These are phyloP conservation scores for Notodonta dromedarius DNA, from an alignment of 2,888 invertebrate genomes.

Conservation along the genomic window DNA sequence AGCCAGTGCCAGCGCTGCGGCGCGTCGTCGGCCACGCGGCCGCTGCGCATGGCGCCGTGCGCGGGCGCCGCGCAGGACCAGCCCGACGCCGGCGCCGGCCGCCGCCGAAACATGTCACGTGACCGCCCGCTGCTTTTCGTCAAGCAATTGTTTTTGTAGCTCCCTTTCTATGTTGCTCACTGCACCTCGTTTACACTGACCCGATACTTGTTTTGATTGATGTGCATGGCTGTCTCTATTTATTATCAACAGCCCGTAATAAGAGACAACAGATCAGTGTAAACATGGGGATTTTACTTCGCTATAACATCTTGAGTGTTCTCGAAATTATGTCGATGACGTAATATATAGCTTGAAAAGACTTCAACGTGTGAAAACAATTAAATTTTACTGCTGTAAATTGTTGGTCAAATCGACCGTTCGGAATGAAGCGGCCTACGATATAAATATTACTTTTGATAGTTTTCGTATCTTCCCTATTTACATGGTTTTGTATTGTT, in stretches of 20 bases:
- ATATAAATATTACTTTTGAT: conserved; percentile 37
- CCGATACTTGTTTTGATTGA: no score
- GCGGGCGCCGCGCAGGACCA: conserved; percentile 53
- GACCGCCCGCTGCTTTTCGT: conserved; percentile 73
- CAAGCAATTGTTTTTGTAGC: conserved; percentile 66
- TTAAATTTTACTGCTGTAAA: neutral
- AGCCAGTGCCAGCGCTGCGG: conserved; percentile 65
- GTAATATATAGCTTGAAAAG: neutral
- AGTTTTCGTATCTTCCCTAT: conserved; percentile 48
- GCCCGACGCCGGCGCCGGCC: conserved; percentile 33
- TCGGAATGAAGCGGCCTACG: conserved; percentile 30
- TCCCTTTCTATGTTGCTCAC: neutral
- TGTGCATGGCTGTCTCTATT: no score
- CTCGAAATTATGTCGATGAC: neutral
- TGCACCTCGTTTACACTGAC: no score
- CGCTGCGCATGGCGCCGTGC: conserved; percentile 66
- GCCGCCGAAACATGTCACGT: conserved; percentile 61
- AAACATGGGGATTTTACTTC: no score
- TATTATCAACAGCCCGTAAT: no score
- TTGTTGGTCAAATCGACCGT: conserved; percentile 8
- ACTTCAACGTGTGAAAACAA: neutral
- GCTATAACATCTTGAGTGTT: neutral
- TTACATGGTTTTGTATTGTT: conserved; percentile 40
- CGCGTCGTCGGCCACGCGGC: conserved; percentile 66
- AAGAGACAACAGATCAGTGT: no score